Percentiles rank a stretch among this genome's conserved stretches.
Conservation (phyloP, 2,888 invertebrate species). For the Subacronicta megacephala region DNA sequence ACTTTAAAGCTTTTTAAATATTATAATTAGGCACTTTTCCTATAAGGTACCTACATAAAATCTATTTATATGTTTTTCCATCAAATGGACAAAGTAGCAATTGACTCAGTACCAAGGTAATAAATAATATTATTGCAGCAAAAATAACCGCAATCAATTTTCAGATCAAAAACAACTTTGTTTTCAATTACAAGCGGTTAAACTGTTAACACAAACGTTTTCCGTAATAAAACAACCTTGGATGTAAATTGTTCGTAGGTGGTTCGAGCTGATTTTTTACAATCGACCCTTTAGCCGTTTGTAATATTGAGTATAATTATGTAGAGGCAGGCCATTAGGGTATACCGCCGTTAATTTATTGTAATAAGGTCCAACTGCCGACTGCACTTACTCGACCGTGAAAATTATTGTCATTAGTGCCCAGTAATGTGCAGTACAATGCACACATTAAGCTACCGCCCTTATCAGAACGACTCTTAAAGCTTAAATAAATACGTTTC, state of each 20-base stretch:
- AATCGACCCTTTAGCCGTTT: constrained; percentile 76
- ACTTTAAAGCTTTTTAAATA: neutral
- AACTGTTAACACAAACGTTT: constrained; percentile 60
- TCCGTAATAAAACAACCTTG: constrained; percentile 58
- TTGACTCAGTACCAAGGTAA: too few species aligned
- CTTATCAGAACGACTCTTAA: constrained; percentile 34
- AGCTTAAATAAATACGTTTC: constrained; percentile 26
- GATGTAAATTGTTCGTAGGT: constrained; percentile 53
- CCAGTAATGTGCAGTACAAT: constrained; percentile 68
- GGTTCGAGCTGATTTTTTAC: constrained; percentile 67
- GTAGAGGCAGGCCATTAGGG: constrained; percentile 80
- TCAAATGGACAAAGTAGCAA: constrained; percentile 11
- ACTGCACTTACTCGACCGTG: constrained; percentile 80
- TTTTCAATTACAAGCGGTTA: constrained; percentile 55
- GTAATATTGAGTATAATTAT: constrained; percentile 81
- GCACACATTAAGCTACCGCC: constrained; percentile 48
- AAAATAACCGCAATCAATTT: constrained; percentile 45
- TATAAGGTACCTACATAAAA: constrained; percentile 14
- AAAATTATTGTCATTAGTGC: constrained; percentile 85
- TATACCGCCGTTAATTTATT: constrained; percentile 84
- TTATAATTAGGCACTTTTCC: neutral
- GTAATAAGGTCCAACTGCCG: constrained; percentile 87
- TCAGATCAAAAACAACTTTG: constrained; percentile 59
- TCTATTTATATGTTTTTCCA: too few species aligned
- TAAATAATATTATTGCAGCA: constrained; percentile 25